Conservation (phyloP, 2,113 vertebrate species). For the Muntiacus muntjak region DNA sequence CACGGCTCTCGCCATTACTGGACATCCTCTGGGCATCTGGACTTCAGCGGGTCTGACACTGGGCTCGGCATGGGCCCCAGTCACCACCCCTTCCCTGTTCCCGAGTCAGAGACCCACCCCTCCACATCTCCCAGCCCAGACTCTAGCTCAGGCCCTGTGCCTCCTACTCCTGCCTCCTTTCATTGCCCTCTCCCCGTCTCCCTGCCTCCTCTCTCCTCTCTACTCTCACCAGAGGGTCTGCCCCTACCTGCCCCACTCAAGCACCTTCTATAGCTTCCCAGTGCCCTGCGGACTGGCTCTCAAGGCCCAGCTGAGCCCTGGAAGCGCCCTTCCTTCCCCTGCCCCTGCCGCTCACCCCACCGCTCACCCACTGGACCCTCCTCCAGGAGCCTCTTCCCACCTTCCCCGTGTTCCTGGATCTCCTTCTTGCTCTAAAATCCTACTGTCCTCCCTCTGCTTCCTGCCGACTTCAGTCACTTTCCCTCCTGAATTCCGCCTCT, state of each 20-base stretch:
- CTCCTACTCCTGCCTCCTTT: background rate
- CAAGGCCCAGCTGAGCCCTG: background rate
- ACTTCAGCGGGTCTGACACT: background rate
- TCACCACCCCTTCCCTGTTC: background rate
- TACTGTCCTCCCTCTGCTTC: background rate
- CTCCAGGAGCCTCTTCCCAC: background rate
- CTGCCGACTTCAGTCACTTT: accelerated
- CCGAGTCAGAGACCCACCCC: background rate
- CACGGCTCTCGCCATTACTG: background rate
- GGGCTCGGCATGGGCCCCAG: background rate
- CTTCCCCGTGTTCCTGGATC: background rate
- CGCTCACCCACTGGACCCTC: background rate
- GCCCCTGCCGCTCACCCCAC: accelerated
- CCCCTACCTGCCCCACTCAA: background rate
- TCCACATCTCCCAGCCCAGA: background rate
- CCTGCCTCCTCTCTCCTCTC: background rate
- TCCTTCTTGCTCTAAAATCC: background rate
- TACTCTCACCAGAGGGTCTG: background rate
- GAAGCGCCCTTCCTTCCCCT: too few species aligned
- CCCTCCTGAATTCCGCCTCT: background rate
- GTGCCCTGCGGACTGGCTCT: background rate
- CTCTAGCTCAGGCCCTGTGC: background rate
- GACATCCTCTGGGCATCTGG: background rate
- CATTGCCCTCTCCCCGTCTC: background rate
- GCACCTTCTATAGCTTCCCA: background rate